A percentile compares a stretch with the other conserved stretches of the same genome.
phyloP scores from a whole-genome alignment of 2,797 vertebrate genomes.

The Cynopterus sphinx region DNA sequence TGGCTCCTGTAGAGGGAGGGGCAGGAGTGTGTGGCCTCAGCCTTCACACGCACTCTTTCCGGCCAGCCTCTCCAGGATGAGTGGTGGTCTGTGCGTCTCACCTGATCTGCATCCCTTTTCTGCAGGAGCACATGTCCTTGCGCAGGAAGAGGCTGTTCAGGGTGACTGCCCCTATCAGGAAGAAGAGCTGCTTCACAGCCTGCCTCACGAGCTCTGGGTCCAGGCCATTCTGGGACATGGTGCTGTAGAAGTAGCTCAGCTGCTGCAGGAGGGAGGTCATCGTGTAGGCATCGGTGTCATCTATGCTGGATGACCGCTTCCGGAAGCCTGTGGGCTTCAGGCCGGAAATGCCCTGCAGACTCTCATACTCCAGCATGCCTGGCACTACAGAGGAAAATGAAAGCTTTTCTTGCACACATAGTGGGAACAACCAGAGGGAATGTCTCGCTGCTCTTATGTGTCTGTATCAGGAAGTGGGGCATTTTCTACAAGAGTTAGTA shows the following conservation, averaged over 20 bases:
- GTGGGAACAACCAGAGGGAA: background rate
- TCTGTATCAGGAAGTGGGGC: background rate
- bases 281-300: conserved; percentile 90
- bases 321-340: conserved; percentile 97
- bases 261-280: conserved; percentile 93
- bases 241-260: conserved; percentile 91
- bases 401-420: background rate
- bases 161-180: conserved; percentile 90
- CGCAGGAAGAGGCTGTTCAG: conserved; percentile 97
- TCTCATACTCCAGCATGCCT: conserved; percentile 97
- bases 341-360: conserved; percentile 96
- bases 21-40: rapidly evolving
- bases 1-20: background rate
- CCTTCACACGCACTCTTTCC: background rate
- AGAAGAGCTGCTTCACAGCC: conserved; percentile 94
- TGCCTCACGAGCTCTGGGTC: conserved; percentile 92
- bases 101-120: conserved; percentile 99
- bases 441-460: background rate
- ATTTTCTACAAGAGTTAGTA: background rate
- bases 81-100: conserved; percentile 69
- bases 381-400: conserved; percentile 86
- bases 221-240: conserved; percentile 95
- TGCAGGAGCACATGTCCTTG: conserved; percentile 99
- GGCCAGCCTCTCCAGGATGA: background rate
- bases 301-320: conserved; percentile 94